A percentile compares a stretch with the other conserved stretches of the same genome.
Conservation (phyloP, 2,113 vertebrate genomes). For the Numenius arquata region DNA sequence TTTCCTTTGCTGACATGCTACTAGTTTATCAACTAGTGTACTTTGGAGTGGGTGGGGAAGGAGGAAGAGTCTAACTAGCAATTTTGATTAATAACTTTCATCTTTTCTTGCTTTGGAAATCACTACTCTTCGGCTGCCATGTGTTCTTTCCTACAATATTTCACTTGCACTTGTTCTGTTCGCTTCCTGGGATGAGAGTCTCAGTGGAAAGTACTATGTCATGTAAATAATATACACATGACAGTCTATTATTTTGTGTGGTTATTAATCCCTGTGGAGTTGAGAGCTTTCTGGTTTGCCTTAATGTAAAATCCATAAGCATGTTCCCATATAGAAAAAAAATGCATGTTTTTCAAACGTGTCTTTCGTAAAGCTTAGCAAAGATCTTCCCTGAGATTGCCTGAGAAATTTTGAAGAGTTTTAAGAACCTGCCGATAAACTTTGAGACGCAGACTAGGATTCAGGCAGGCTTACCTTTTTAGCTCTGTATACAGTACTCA, state of each 20-base stretch:
- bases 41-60: background rate
- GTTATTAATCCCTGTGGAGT: conserved; percentile 60
- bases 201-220: conserved; percentile 64
- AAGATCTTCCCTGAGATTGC: background rate
- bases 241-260: conserved; percentile 61
- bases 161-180: conserved; percentile 68
- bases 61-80: conserved; percentile 47
- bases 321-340: conserved; percentile 18
- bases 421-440: background rate
- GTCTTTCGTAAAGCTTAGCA: background rate
- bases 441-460: background rate
- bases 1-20: conserved; percentile 18
- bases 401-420: conserved; percentile 17
- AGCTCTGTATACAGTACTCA: background rate
- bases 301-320: conserved; percentile 70
- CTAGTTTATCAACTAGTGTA: conserved; percentile 49
- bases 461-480: background rate
- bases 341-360: background rate
- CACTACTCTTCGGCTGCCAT: conserved; percentile 47
- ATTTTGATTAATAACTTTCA: conserved; percentile 49
- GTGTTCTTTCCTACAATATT: conserved; percentile 57
- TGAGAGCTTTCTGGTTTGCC: conserved; percentile 58
- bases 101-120: conserved; percentile 59
- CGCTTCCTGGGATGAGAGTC: conserved; percentile 61
- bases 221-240: conserved; percentile 65